Evolutionary conservation across 1,140 invertebrate species (phyloP).

Genomic region (Brachionus plicatilis): DNA sequence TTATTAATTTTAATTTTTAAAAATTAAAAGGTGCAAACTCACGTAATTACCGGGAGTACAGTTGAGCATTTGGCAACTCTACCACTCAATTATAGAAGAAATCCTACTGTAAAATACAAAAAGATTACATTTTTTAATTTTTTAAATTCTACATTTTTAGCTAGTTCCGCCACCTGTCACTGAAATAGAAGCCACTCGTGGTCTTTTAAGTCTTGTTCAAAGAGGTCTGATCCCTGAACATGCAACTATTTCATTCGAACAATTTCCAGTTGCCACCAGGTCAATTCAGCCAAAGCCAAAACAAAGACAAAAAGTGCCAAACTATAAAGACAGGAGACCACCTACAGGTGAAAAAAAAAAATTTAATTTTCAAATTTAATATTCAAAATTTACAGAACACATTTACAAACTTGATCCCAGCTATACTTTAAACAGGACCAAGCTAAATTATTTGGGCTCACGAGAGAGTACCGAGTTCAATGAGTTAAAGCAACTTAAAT

Average conservation of each 20-base stretch:
- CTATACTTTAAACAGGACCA: neutral
- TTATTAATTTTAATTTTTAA: neutral
- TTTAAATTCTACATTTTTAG: conserved; percentile 42
- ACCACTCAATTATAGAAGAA: neutral
- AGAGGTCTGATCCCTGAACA: conserved; percentile 53
- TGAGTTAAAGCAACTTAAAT: neutral
- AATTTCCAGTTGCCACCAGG: conserved; percentile 46
- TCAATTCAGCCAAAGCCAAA: conserved; percentile 45
- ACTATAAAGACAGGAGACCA: conserved; percentile 44
- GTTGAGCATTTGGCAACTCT: neutral
- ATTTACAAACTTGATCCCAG: neutral
- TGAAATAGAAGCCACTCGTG: conserved; percentile 52
- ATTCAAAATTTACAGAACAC: neutral
- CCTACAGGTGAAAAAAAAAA: conserved; percentile 41
- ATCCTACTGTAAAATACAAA: neutral
- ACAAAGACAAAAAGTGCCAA: conserved; percentile 46
- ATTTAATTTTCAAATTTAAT: neutral
- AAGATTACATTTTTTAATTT: neutral
- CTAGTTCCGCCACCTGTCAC: conserved; percentile 52
- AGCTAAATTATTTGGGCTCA: neutral
- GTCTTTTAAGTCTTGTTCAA: conserved; percentile 53
- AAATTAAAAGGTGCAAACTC: conserved; percentile 34
- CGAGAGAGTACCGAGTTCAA: neutral
- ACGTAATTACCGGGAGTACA: conserved; percentile 4
- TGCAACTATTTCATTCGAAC: conserved; percentile 53